A percentile compares a stretch with the other conserved stretches of the same genome.
phyloP scores from a whole-genome alignment of 2,888 invertebrate species.

The Erannis defoliaria region DNA sequence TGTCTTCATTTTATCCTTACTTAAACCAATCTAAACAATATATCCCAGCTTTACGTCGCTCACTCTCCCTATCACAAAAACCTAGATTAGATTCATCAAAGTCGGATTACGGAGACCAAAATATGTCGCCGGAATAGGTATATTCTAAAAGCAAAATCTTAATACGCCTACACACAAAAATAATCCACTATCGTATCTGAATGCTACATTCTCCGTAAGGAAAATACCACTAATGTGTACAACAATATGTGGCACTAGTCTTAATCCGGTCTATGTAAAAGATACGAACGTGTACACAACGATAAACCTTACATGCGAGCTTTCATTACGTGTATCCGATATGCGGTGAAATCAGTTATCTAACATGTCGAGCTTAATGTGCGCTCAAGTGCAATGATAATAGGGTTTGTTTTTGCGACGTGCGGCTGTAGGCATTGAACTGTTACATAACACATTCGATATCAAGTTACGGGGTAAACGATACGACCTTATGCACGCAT shows the following conservation, averaged over 20 bases:
- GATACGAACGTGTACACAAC: constrained; percentile 34
- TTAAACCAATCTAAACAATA: neutral
- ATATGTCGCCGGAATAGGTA: too few relatives aligned
- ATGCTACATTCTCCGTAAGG: constrained; percentile 2
- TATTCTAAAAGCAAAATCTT: too few relatives aligned
- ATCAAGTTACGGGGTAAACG: constrained; percentile 76
- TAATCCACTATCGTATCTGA: neutral
- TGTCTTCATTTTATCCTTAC: neutral
- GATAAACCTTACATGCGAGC: constrained; percentile 65
- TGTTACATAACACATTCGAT: constrained; percentile 74
- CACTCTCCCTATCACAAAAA: neutral
- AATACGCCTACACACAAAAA: constrained; percentile 6
- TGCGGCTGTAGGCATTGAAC: constrained; percentile 58
- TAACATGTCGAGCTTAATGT: constrained; percentile 48
- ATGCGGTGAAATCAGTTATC: constrained; percentile 56
- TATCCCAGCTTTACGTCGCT: neutral
- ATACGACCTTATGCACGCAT: constrained; percentile 78
- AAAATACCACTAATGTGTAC: constrained; percentile 20
- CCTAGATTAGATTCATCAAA: constrained; percentile 12
- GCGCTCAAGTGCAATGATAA: constrained; percentile 46
- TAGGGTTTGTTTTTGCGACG: constrained; percentile 62
- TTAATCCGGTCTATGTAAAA: constrained; percentile 31
- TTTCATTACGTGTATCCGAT: constrained; percentile 64
- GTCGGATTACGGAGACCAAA: constrained; percentile 6
- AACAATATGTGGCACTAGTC: constrained; percentile 10